Evolutionary conservation across 2,888 invertebrate genomes (phyloP).

Genomic region (Steinernema carpocapsae): DNA sequence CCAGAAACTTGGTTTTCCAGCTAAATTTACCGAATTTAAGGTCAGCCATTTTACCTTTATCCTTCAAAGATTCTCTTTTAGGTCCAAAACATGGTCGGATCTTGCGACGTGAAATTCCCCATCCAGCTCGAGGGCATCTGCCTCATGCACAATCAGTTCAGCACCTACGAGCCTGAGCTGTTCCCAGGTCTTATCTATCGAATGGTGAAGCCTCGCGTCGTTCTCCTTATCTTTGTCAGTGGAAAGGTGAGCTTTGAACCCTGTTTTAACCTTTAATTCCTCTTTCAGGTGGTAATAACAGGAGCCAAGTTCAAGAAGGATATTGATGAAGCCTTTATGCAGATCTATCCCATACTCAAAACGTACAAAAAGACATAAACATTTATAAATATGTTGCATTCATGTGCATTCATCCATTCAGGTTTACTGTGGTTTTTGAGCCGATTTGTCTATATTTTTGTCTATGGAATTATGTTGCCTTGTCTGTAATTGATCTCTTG

Average conservation of each 20-base stretch:
- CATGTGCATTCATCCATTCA: not conserved
- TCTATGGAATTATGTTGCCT: too few species aligned
- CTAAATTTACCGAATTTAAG: slow-evolving; percentile 69
- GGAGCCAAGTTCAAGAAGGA: slow-evolving; percentile 88
- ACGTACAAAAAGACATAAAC: slow-evolving; percentile 81
- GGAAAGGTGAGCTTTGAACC: slow-evolving; percentile 79
- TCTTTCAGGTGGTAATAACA: slow-evolving; percentile 79
- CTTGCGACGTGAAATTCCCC: slow-evolving; percentile 85
- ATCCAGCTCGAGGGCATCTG: slow-evolving; percentile 82
- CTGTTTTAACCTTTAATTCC: not conserved
- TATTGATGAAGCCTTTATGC: slow-evolving; percentile 88
- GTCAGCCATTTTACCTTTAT: slow-evolving; percentile 43
- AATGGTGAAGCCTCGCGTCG: slow-evolving; percentile 91
- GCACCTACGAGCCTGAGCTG: slow-evolving; percentile 92
- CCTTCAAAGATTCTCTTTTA: slow-evolving; percentile 24
- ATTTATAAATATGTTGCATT: not conserved
- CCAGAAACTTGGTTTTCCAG: slow-evolving; percentile 81
- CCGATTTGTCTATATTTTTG: too few species aligned
- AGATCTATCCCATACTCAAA: slow-evolving; percentile 90
- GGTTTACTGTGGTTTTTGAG: too few species aligned
- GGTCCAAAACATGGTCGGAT: slow-evolving; percentile 85
- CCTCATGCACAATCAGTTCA: slow-evolving; percentile 82
- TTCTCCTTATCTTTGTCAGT: slow-evolving; percentile 95
- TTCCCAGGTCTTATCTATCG: slow-evolving; percentile 98
- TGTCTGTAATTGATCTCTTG: too few species aligned